Percentiles rank a stretch among this genome's conserved stretches.
Evolutionary conservation across 2,797 vertebrate genomes (phyloP).

Genomic region (Argentina silus): DNA sequence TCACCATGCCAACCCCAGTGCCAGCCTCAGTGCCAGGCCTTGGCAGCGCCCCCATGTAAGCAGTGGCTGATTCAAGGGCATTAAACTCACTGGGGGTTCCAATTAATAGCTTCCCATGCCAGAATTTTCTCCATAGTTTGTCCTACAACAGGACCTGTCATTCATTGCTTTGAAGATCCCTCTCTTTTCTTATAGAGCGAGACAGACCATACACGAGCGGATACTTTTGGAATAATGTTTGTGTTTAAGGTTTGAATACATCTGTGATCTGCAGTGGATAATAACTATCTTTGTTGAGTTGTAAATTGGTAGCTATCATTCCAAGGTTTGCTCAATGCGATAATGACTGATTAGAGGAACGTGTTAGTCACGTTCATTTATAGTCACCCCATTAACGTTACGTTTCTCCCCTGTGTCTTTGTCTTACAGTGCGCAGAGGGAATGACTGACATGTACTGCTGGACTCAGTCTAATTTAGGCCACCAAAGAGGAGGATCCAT

Average conservation of each 20-base stretch:
- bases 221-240: neutral
- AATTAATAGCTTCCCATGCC: slow-evolving; percentile 34
- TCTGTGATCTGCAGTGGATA: slow-evolving; percentile 27
- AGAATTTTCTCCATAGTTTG: slow-evolving; percentile 42
- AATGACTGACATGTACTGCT: slow-evolving; percentile 61
- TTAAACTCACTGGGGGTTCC: slow-evolving; percentile 56
- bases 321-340: slow-evolving; percentile 46
- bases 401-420: slow-evolving; percentile 47
- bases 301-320: slow-evolving; percentile 57
- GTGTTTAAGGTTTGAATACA: neutral
- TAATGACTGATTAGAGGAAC: slow-evolving; percentile 47
- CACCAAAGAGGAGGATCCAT: slow-evolving; percentile 62
- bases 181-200: slow-evolving; percentile 48
- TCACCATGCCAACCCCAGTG: slow-evolving; percentile 66
- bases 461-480: slow-evolving; percentile 57
- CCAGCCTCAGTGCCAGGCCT: slow-evolving; percentile 47
- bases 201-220: neutral
- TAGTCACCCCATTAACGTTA: slow-evolving; percentile 42
- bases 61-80: slow-evolving; percentile 72
- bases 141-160: slow-evolving; percentile 36
- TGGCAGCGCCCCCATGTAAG: slow-evolving; percentile 62
- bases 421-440: slow-evolving; percentile 56
- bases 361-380: slow-evolving; percentile 45
- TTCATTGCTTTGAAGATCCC: slow-evolving; percentile 50
- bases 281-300: slow-evolving; percentile 64